Evolutionary conservation across 2,888 invertebrate species (phyloP).

Genomic region (Rhamnusium bicolor): DNA sequence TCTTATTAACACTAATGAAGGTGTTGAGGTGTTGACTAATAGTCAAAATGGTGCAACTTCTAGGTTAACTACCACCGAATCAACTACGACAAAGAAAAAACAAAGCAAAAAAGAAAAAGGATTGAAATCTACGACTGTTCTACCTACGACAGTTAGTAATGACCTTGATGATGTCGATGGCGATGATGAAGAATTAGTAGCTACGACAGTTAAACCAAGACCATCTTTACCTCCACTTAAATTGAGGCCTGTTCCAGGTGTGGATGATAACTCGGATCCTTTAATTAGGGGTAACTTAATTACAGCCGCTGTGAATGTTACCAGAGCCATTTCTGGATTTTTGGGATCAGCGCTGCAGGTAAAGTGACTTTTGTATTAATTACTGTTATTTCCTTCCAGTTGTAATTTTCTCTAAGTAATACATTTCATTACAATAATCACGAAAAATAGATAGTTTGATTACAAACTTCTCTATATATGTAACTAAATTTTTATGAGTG

Average conservation of each 20-base stretch:
- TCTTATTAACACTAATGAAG: slow-evolving; percentile 58
- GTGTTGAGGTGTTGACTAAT: slow-evolving; percentile 55
- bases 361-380: slow-evolving; percentile 34
- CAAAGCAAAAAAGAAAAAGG: not conserved
- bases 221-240: slow-evolving; percentile 65
- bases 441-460: too few species aligned
- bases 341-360: slow-evolving; percentile 86
- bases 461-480: too few species aligned
- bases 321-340: slow-evolving; percentile 84
- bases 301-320: slow-evolving; percentile 83
- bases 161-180: slow-evolving; percentile 51
- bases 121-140: slow-evolving; percentile 40
- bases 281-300: slow-evolving; percentile 74
- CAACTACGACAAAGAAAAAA: slow-evolving; percentile 28
- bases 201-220: slow-evolving; percentile 48
- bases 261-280: slow-evolving; percentile 62
- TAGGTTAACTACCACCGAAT: slow-evolving; percentile 38
- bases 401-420: not conserved
- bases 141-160: slow-evolving; percentile 53
- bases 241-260: slow-evolving; percentile 67
- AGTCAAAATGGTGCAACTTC: slow-evolving; percentile 58
- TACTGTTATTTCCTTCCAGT: not conserved
- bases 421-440: too few species aligned
- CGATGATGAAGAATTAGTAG: slow-evolving; percentile 45
- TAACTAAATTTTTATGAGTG: too few species aligned